Conservation (phyloP, 2,113 vertebrate species). For the Calcarius ornatus region DNA sequence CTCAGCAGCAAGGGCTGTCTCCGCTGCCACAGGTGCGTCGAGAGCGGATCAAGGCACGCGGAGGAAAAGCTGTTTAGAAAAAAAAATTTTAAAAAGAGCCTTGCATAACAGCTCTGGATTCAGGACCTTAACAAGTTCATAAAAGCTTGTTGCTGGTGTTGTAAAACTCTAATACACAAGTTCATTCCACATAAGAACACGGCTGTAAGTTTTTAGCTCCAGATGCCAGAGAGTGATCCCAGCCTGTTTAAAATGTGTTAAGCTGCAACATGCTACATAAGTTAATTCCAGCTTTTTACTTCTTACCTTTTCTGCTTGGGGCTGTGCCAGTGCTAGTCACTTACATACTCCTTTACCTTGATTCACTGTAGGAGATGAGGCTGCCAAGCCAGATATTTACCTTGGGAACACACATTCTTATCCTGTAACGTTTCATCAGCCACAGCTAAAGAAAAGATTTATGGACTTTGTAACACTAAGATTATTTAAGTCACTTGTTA, state of each 20-base stretch:
- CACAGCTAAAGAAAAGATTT: constrained; percentile 74
- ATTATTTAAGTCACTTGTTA: constrained; percentile 70
- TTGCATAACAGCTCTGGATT: constrained; percentile 20
- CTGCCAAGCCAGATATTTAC: constrained; percentile 74
- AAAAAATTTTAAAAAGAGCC: not conserved
- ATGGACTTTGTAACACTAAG: constrained; percentile 69
- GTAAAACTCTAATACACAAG: constrained; percentile 58
- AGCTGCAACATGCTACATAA: constrained; percentile 31
- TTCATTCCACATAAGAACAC: constrained; percentile 41
- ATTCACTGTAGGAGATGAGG: constrained; percentile 47
- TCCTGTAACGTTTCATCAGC: constrained; percentile 66
- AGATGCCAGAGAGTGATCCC: constrained; percentile 30
- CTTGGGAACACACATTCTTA: constrained; percentile 68
- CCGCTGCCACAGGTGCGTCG: not conserved
- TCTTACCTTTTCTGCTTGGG: constrained; percentile 39
- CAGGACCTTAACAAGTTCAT: constrained; percentile 49
- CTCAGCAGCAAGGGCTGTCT: not conserved
- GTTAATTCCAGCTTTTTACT: constrained; percentile 32
- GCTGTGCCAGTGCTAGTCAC: constrained; percentile 44
- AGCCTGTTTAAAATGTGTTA: constrained; percentile 59
- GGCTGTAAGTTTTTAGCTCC: constrained; percentile 51
- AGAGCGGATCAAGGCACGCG: not conserved
- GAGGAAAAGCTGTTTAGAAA: not conserved
- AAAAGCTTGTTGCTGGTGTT: constrained; percentile 58
- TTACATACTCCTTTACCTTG: constrained; percentile 33